A percentile compares a stretch with the other conserved stretches of the same genome.
phyloP scores from a whole-genome alignment of 2,888 invertebrate genomes.

The Graphium colonna region DNA sequence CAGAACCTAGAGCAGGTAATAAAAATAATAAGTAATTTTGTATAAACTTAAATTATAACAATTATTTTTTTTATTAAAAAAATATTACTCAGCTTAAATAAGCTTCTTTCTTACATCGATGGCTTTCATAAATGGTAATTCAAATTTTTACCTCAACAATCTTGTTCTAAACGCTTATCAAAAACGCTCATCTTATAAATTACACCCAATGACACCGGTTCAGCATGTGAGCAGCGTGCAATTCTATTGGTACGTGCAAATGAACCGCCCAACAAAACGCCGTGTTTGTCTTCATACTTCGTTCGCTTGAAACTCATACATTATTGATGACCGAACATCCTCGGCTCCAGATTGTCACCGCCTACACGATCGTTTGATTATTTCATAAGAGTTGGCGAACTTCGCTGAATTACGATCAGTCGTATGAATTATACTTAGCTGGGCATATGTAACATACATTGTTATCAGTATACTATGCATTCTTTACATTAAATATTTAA shows the following conservation, averaged over 20 bases:
- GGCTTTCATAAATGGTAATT: too few species aligned
- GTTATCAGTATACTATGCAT: too few species aligned
- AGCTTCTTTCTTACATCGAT: too few species aligned
- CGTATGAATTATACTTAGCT: conserved; percentile 31
- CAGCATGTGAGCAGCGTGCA: conserved; percentile 47
- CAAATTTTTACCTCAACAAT: conserved; percentile 6
- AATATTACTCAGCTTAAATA: too few species aligned
- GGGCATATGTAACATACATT: too few species aligned
- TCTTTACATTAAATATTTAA: too few species aligned
- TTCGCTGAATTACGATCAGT: conserved; percentile 40
- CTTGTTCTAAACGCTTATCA: too few species aligned
- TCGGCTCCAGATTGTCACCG: conserved; percentile 36
- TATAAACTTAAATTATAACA: conserved; percentile 8
- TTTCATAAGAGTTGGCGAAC: conserved; percentile 48
- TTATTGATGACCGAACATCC: conserved; percentile 62
- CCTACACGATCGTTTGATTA: conserved; percentile 55
- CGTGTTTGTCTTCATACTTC: conserved; percentile 69
- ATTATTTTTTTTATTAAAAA: conserved; percentile 1
- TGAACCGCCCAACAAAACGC: conserved; percentile 53
- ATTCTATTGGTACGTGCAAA: conserved; percentile 61
- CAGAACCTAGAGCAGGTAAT: too few species aligned
- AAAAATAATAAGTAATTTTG: too few species aligned
- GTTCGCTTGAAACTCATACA: conserved; percentile 65
- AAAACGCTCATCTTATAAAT: conserved; percentile 33
- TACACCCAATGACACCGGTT: conserved; percentile 27